Percentiles rank a stretch among this genome's conserved stretches.
Conservation (phyloP, 2,113 vertebrate species). For the Grallaria varia region DNA sequence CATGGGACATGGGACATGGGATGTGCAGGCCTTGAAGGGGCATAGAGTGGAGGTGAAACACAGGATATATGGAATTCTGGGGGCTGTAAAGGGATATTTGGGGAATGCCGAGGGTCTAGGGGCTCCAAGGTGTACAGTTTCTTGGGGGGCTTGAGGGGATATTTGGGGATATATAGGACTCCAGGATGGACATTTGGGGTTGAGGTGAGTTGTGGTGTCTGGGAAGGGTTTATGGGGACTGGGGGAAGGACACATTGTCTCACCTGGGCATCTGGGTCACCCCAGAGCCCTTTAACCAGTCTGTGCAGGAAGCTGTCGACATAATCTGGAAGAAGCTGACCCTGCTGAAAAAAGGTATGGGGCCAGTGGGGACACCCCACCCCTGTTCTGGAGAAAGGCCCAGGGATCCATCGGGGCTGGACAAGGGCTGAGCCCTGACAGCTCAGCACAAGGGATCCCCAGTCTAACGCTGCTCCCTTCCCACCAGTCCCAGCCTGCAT, state of each 20-base stretch:
- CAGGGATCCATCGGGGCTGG: not conserved
- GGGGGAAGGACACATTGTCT: not conserved
- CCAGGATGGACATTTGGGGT: not conserved
- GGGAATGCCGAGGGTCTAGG: not conserved
- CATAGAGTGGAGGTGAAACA: not conserved
- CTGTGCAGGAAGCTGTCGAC: not conserved
- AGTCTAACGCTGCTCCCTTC: not conserved
- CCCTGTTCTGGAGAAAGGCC: not conserved
- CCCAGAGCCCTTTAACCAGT: not conserved
- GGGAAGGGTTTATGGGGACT: not conserved
- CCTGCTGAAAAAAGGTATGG: not conserved
- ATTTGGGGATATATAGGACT: not conserved
- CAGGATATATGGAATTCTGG: not conserved
- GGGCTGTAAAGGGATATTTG: not conserved
- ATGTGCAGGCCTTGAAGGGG: not conserved
- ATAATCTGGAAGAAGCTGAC: not conserved
- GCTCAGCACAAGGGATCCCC: not conserved
- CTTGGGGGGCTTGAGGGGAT: not conserved
- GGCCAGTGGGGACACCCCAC: not conserved
- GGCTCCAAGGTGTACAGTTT: not conserved
- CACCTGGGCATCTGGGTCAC: not conserved
- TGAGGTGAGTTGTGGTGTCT: not conserved
- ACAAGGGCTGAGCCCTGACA: not conserved
- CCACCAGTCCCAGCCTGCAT: conserved; percentile 17
- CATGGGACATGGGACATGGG: not conserved